Evolutionary conservation across 2,888 invertebrate genomes (phyloP).

Genomic region (Agonopterix subpropinquella): DNA sequence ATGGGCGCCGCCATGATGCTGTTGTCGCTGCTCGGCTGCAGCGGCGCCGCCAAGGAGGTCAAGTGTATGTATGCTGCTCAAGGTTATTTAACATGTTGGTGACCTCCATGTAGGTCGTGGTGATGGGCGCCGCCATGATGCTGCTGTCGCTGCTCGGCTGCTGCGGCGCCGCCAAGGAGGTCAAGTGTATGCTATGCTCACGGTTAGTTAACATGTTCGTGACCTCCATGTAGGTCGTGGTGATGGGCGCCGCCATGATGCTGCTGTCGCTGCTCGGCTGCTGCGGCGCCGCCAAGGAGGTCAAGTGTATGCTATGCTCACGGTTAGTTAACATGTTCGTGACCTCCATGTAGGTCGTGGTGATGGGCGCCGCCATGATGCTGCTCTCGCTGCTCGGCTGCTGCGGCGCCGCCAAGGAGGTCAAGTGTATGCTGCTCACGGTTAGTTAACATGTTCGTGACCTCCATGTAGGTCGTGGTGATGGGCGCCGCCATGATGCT

Average conservation of each 20-base stretch:
- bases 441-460: conserved; percentile 68
- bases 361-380: conserved; percentile 87
- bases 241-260: conserved; percentile 77
- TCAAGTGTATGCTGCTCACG: conserved; percentile 93
- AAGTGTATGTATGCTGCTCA: conserved; percentile 93
- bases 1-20: conserved; percentile 74
- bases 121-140: conserved; percentile 77
- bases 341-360: conserved; percentile 89
- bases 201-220: conserved; percentile 75
- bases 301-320: conserved; percentile 90
- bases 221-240: conserved; percentile 73
- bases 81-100: conserved; percentile 75
- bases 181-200: conserved; percentile 95
- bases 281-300: conserved; percentile 94
- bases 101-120: conserved; percentile 73
- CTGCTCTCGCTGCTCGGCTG: conserved; percentile 93
- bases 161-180: conserved; percentile 94
- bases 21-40: conserved; percentile 92
- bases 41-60: conserved; percentile 95
- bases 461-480: conserved; percentile 76
- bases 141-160: conserved; percentile 91
- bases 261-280: conserved; percentile 91
- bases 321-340: conserved; percentile 90
- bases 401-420: conserved; percentile 94
- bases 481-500: conserved; percentile 74